Conservation (phyloP, 2,113 vertebrate species). For the Syrmaticus mikado region DNA sequence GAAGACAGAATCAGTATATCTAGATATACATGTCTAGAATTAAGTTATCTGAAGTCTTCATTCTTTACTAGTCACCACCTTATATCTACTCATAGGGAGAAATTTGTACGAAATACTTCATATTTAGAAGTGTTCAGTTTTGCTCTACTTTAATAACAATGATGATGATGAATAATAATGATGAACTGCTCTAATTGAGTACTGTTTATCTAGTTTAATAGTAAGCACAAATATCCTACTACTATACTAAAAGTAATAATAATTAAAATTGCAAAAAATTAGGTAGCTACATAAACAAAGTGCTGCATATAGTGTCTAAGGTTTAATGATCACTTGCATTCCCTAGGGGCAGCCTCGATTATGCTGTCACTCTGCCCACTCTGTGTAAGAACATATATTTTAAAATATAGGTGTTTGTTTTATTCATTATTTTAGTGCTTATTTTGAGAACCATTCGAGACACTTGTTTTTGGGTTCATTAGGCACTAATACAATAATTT, state of each 20-base stretch:
- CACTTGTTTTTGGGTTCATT: neutral
- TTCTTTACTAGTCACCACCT: neutral
- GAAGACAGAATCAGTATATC: neutral
- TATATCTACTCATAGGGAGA: neutral
- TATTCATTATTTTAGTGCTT: neutral
- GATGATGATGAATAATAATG: neutral
- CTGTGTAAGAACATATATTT: too few relatives aligned
- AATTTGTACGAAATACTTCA: neutral
- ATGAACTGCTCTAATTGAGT: neutral
- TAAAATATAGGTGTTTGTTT: neutral
- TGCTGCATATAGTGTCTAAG: rapidly evolving
- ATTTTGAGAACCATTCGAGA: neutral
- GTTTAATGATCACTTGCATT: neutral
- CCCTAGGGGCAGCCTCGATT: neutral
- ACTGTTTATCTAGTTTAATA: neutral
- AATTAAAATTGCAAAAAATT: neutral
- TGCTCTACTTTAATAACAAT: neutral
- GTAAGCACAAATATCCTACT: neutral
- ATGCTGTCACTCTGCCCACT: neutral
- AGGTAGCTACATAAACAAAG: neutral
- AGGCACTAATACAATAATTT: neutral
- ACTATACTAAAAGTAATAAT: neutral
- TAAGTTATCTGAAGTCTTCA: neutral
- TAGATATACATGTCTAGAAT: neutral
- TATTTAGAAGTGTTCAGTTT: neutral